Evolutionary conservation across 2,113 vertebrate species (phyloP), one percentile per base, ranked within the genome.

Genomic region (Felis chaus): DNA sequence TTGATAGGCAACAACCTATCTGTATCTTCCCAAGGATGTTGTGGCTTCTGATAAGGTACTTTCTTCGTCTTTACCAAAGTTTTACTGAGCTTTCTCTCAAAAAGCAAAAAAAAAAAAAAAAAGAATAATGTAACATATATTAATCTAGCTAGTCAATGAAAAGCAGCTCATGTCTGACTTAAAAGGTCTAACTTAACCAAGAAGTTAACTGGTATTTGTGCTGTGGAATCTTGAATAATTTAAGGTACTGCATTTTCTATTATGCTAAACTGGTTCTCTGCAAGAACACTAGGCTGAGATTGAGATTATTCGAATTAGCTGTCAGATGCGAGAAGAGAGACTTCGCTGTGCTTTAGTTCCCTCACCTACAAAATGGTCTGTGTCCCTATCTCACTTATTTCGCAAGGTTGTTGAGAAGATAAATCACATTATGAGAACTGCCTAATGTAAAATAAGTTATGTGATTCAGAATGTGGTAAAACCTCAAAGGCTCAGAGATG

Each of bases 81-180:
- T 94, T 95, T 71, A 93, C 36, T 95, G 80, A 87, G 84, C 71
- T 96, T 94, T 92, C 78, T 78, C 68, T 68, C 85, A 87, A 95
- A 96, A 95, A 89, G 63, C 65, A 45, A 45, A 45, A 9, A 97
- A 55, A 50, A 9, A 97, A 55, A 50, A 68, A 88, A 53, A 92
- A 81, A 48, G 18, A 73, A 78, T 61, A 89, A 79, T 16, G 7
- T 81, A 41, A 79, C 23, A 12, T 86, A 15, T 74, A 33, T 85
- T 92, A 92, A 92, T 53, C 50, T 81, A n/a, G 25, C 33, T 65
- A 90, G 12, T 71, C 63, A 73, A 69, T 45, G 36, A 66, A 83
- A n/a, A 94, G 15, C 84, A 94, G 94, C 14, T 71, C 36, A 88
- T 48, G 12, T 69, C 88, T 94, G 33, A 97, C 71, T 94, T 85